phyloP scores from a whole-genome alignment of 1,140 invertebrate species.

The Trialeurodes vaporariorum region DNA sequence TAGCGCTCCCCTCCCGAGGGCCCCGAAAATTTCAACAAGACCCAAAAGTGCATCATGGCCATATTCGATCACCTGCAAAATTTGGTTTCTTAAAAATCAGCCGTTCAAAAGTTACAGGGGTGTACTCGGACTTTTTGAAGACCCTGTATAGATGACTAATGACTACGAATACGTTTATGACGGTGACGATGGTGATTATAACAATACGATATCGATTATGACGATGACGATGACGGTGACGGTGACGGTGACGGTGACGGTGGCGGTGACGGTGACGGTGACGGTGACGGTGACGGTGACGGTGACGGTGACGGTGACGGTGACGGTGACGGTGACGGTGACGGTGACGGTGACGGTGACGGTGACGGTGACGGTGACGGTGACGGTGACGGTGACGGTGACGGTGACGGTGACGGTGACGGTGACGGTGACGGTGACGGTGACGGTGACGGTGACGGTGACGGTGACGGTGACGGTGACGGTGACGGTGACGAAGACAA shows the following conservation, averaged over 20 bases:
- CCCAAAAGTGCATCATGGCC: too few species aligned
- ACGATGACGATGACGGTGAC: not conserved
- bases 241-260: not conserved
- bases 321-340: not conserved
- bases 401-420: not conserved
- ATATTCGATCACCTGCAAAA: too few species aligned
- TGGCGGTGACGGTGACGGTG: constrained; percentile 1
- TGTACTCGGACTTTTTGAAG: too few species aligned
- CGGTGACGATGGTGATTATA: not conserved
- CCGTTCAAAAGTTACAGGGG: too few species aligned
- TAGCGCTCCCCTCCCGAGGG: too few species aligned
- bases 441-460: not conserved
- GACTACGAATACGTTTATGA: too few species aligned
- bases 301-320: not conserved
- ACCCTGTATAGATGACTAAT: too few species aligned
- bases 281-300: not conserved
- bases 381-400: not conserved
- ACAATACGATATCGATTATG: too few species aligned
- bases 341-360: not conserved
- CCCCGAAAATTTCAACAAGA: too few species aligned
- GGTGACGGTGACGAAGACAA: not conserved
- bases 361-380: not conserved
- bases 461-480: not conserved
- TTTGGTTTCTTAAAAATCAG: too few species aligned
- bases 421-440: not conserved